Evolutionary conservation across 2,113 vertebrate species (phyloP).

Genomic region (Chamaetylas fuelleborni): DNA sequence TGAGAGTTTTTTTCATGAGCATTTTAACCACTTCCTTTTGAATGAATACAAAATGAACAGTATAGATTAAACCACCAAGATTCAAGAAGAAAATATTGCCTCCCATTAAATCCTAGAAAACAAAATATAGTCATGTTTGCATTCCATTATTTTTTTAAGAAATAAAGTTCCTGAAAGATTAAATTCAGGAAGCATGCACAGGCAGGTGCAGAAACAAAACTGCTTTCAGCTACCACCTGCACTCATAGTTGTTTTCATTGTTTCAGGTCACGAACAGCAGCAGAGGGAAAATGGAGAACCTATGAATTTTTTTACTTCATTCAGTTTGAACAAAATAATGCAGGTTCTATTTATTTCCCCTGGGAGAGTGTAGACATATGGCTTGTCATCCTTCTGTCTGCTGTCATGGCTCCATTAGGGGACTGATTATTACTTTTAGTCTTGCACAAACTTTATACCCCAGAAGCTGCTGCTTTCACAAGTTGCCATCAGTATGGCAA

Average conservation of each 20-base stretch:
- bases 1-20: not conserved
- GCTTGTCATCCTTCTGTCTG: not conserved
- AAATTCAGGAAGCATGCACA: constrained; percentile 26
- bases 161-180: not conserved
- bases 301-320: not conserved
- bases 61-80: not conserved
- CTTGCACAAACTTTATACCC: not conserved
- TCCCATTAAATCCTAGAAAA: not conserved
- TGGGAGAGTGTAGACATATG: not conserved
- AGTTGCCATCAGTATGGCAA: not conserved
- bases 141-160: not conserved
- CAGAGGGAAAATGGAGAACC: not conserved
- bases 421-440: not conserved
- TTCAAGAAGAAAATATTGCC: not conserved
- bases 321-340: not conserved
- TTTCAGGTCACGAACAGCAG: not conserved
- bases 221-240: constrained; percentile 23
- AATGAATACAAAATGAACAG: not conserved
- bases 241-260: not conserved
- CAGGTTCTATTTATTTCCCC: not conserved
- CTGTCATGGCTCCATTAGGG: not conserved
- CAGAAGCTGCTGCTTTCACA: not conserved
- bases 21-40: not conserved
- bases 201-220: not conserved
- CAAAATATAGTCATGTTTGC: not conserved